Evolutionary conservation across 2,113 vertebrate species (phyloP), one percentile per base, ranked within the genome.

Genomic region (Oncorhynchus tshawytscha): DNA sequence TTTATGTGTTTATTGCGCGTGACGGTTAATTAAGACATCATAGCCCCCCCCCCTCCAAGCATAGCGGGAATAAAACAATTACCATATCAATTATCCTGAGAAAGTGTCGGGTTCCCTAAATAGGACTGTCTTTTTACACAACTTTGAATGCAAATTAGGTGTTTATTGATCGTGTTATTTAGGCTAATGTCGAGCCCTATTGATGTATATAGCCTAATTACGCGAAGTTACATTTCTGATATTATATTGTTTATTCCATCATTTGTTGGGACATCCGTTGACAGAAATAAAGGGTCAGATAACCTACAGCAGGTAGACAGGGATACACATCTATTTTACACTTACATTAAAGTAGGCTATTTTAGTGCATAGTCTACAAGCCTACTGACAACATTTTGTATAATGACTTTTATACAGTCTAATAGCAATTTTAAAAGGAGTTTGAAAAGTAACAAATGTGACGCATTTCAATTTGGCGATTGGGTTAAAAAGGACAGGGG

Each of bases 11-110:
- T 80, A 82, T 77, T 79, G 74, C 15, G 54, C 48, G 54, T 70
- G 78, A 76, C 75, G 68, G 67, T 74, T 79, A 74, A 85, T 81
- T 72, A 81, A 80, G 74, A 78, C 79, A 79, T 81, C 78, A 72
- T 67, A 70, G 72, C 54, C 13, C 64, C 16, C 49, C 76, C 67
- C 25, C 25, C 2, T 2, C 25, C 45, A 15, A 12, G 74, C 77
- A 45, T 77, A 72, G 66, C 72, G 60, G 64, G 71, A 71, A 77
- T 62, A 74, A 74, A 60, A n/a, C 31, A 62, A 79, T 77, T 75
- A 82, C 65, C 72, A 45, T 67, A 73, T 20, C 62, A 34, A 74
- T 74, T 64, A 70, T 64, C 69, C 70, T 48, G 29, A 34, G 60
- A 74, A 77, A 31, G 69, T 16, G 18, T 39, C 34, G 39, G 34